These are phyloP conservation scores for Ormyrus labotus DNA, from an alignment of 2,888 invertebrate species.

Conservation along the genomic window DNA sequence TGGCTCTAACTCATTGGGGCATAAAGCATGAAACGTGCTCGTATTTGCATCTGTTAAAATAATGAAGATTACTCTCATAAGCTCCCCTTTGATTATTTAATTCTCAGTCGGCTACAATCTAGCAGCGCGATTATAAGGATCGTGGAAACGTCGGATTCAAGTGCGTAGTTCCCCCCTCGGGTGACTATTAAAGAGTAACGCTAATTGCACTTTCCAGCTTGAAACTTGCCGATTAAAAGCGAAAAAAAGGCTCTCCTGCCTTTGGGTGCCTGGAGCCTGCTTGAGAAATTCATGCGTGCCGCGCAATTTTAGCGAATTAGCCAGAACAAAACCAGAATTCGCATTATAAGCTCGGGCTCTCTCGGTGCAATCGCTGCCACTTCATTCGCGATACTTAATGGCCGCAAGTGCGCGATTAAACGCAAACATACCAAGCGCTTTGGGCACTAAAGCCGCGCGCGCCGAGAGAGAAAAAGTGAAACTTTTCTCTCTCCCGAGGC, in stretches of 20 bases:
- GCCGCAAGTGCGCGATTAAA: background rate
- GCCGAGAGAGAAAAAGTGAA: background rate
- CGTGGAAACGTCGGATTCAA: background rate
- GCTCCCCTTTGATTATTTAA: conserved; percentile 33
- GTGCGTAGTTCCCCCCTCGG: background rate
- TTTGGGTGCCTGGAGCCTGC: background rate
- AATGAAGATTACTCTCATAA: conserved; percentile 11
- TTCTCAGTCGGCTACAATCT: background rate
- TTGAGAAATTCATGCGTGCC: conserved; percentile 14
- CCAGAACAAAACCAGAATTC: conserved; percentile 25
- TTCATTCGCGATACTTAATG: conserved; percentile 6
- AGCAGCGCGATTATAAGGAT: conserved; percentile 9
- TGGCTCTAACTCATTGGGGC: background rate
- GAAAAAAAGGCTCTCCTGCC: background rate
- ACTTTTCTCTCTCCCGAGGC: too few relatives aligned
- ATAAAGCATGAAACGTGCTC: background rate
- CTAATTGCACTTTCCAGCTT: conserved; percentile 18
- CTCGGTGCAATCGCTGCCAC: background rate
- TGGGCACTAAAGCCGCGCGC: conserved; percentile 9
- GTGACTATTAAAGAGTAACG: conserved; percentile 21
- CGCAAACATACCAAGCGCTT: conserved; percentile 12
- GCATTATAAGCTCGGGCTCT: background rate
- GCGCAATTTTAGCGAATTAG: conserved; percentile 15
- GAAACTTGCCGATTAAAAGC: conserved; percentile 21
- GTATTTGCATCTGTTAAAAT: conserved; percentile 16